Percentiles rank a stretch among this genome's conserved stretches.
These are phyloP conservation scores for Addax nasomaculatus DNA, from an alignment of 2,113 vertebrate species.

Conservation along the genomic window DNA sequence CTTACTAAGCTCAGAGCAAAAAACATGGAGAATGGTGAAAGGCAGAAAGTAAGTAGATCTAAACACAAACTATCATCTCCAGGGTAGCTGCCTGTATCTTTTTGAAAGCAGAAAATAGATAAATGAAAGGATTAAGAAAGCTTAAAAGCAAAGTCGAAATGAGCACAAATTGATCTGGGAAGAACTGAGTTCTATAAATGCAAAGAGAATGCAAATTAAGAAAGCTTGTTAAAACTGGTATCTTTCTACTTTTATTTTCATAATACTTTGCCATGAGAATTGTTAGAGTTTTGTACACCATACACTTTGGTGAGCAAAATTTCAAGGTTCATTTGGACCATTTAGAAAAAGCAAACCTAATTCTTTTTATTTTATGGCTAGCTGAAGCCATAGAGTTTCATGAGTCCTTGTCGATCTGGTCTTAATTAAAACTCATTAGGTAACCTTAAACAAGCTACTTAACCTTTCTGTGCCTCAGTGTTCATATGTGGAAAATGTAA, in stretches of 20 bases:
- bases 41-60: not conserved
- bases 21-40: not conserved
- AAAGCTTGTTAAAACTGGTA: conserved; percentile 10
- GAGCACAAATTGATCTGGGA: not conserved
- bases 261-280: not conserved
- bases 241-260: conserved; percentile 24
- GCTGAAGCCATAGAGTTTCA: not conserved
- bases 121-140: conserved; percentile 27
- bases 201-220: conserved; percentile 19
- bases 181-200: conserved; percentile 23
- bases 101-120: not conserved
- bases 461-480: not conserved
- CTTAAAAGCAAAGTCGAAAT: conserved; percentile 5
- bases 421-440: not conserved
- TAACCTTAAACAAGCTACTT: not conserved
- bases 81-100: not conserved
- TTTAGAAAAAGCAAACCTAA: not conserved
- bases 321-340: not conserved
- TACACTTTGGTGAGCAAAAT: not conserved
- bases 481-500: not conserved
- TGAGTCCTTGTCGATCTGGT: not conserved
- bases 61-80: not conserved
- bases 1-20: not conserved
- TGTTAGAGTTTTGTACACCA: not conserved
- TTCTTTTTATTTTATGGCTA: not conserved